A percentile compares a stretch with the other conserved stretches of the same genome.
phyloP scores from a whole-genome alignment of 2,113 vertebrate species.

The Xiphophorus couchianus region DNA sequence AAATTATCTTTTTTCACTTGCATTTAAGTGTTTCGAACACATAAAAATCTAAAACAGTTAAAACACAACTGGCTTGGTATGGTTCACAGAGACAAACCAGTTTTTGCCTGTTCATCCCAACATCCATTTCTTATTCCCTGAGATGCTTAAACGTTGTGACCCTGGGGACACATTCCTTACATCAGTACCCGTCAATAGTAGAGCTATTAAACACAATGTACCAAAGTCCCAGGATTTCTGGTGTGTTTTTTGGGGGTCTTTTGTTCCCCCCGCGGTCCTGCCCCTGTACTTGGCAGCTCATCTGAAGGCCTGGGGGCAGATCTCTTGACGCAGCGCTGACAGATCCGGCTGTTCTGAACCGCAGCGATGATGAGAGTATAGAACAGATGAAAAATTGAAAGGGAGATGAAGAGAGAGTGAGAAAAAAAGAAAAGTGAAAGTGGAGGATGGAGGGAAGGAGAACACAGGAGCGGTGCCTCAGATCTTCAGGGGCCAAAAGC shows the following conservation, averaged over 20 bases:
- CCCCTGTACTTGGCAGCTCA: slow-evolving; percentile 79
- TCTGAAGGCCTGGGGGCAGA: slow-evolving; percentile 70
- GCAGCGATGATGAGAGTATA: slow-evolving; percentile 57
- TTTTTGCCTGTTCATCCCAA: not conserved
- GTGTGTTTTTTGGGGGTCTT: slow-evolving; percentile 59
- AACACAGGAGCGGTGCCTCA: slow-evolving; percentile 65
- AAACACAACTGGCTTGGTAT: not conserved
- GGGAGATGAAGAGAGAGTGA: slow-evolving; percentile 43
- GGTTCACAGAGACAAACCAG: too few relatives aligned
- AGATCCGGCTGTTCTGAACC: slow-evolving; percentile 69
- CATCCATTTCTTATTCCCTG: slow-evolving; percentile 31
- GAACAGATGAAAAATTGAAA: slow-evolving; percentile 38
- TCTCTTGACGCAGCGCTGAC: slow-evolving; percentile 71
- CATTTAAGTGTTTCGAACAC: not conserved
- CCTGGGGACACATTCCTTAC: slow-evolving; percentile 63
- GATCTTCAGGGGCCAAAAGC: slow-evolving; percentile 53
- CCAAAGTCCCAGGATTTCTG: slow-evolving; percentile 52
- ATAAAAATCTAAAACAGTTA: not conserved
- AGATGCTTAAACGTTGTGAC: slow-evolving; percentile 50
- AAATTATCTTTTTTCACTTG: not conserved
- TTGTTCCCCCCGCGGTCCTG: slow-evolving; percentile 50
- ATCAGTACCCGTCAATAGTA: slow-evolving; percentile 57
- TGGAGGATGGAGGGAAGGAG: slow-evolving; percentile 69
- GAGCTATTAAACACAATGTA: slow-evolving; percentile 71
- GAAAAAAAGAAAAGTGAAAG: slow-evolving; percentile 69